Percentiles rank a stretch among this genome's conserved stretches.
Conservation (phyloP, 2,113 vertebrate genomes). For the Oxygymnocypris stewartii region DNA sequence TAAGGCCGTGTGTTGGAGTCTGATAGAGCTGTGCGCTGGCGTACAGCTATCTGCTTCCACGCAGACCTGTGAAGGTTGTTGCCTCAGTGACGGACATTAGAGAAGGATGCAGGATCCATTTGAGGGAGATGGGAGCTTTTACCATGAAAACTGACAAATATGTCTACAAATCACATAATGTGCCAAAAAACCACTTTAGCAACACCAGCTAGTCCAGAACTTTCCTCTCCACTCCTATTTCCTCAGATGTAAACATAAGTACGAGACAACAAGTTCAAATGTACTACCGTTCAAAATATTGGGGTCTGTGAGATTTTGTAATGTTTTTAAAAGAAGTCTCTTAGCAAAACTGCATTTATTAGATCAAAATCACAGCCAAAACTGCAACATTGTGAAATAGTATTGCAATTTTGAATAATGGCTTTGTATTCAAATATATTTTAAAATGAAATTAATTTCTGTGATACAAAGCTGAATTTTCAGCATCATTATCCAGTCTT, state of each 20-base stretch:
- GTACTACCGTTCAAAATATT: not conserved
- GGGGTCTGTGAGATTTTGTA: not conserved
- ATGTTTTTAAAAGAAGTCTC: not conserved
- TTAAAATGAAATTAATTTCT: not conserved
- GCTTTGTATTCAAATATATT: not conserved
- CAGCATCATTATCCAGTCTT: not conserved
- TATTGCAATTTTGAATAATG: not conserved
- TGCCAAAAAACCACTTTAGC: not conserved
- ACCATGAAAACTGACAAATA: constrained; percentile 11
- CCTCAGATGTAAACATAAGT: not conserved
- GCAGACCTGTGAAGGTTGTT: constrained; percentile 55
- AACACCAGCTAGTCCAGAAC: not conserved
- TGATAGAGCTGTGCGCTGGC: constrained; percentile 64
- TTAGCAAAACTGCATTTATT: not conserved
- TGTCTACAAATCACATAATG: constrained; percentile 13
- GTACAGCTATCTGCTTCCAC: constrained; percentile 61
- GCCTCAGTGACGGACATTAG: constrained; percentile 27
- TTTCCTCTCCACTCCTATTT: not conserved
- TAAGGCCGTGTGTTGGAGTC: constrained; percentile 67
- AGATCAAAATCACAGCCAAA: not conserved
- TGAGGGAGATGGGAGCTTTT: constrained; percentile 25
- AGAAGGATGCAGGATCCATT: constrained; percentile 14
- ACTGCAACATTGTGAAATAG: not conserved
- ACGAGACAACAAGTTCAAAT: not conserved
- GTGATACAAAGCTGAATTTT: not conserved